A percentile compares a stretch with the other conserved stretches of the same genome.
phyloP scores from a whole-genome alignment of 2,888 invertebrate species.

The Ommatoiulus sabulosus region DNA sequence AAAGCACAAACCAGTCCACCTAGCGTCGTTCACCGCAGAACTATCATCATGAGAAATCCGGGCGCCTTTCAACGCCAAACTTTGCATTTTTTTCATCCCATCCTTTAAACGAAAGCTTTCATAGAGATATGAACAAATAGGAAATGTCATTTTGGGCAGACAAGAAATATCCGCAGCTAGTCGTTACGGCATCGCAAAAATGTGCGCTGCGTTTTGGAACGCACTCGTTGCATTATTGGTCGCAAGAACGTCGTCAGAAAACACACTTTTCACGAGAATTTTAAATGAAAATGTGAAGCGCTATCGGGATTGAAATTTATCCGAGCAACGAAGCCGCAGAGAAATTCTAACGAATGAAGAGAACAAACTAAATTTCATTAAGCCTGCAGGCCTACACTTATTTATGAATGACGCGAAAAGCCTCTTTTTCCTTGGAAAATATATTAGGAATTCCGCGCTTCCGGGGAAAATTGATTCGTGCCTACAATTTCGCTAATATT shows the following conservation, averaged over 20 bases:
- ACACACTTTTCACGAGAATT: background rate
- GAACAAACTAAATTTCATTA: background rate
- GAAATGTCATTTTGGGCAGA: background rate
- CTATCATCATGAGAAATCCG: background rate
- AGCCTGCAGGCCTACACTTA: background rate
- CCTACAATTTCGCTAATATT: background rate
- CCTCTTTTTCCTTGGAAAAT: background rate
- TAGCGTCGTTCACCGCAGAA: background rate
- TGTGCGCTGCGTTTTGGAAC: background rate
- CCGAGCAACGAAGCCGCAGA: background rate
- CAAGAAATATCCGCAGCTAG: background rate
- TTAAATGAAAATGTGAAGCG: background rate
- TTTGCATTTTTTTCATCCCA: background rate
- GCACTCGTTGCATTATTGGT: background rate
- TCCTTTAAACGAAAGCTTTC: background rate
- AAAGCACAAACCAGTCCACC: background rate
- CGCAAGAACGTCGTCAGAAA: background rate
- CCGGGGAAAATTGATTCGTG: background rate
- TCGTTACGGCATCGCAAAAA: background rate
- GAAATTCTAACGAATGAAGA: background rate
- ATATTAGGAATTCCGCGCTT: background rate
- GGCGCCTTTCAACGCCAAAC: background rate
- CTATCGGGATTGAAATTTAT: background rate
- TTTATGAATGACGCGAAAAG: constrained; percentile 6
- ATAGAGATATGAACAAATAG: constrained; percentile 2